phyloP scores from a whole-genome alignment of 2,888 invertebrate genomes.

The Phortica magna region DNA sequence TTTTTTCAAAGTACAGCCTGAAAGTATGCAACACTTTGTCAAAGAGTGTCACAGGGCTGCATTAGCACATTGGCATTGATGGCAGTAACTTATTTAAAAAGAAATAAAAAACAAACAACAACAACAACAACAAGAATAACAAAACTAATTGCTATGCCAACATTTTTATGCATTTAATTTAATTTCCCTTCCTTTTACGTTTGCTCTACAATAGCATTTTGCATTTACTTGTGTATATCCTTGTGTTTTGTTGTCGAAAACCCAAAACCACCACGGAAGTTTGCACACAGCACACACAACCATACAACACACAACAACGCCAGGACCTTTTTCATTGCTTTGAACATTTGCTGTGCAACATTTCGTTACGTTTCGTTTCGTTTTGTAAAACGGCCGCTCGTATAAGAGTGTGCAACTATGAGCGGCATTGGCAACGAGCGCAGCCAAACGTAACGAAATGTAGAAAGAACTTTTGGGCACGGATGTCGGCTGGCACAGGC shows the following conservation, averaged over 20 bases:
- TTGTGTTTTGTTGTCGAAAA: neutral
- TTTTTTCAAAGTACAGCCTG: neutral
- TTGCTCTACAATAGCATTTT: neutral
- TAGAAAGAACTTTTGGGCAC: slow-evolving; percentile 5
- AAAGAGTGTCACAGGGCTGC: neutral
- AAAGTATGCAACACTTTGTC: neutral
- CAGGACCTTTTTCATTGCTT: neutral
- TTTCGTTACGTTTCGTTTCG: slow-evolving; percentile 63
- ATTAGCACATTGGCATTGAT: no score
- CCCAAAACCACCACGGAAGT: slow-evolving; percentile 16
- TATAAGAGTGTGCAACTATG: neutral
- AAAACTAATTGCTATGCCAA: slow-evolving; percentile 15
- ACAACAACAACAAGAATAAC: neutral
- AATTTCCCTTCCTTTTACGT: neutral
- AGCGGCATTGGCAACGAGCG: neutral
- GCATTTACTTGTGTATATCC: neutral
- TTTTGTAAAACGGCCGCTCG: slow-evolving; percentile 34
- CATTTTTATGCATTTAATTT: slow-evolving; percentile 24
- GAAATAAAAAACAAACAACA: neutral
- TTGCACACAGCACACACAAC: neutral
- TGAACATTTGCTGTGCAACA: slow-evolving; percentile 27
- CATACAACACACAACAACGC: neutral
- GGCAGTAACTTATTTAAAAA: no score
- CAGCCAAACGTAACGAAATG: slow-evolving; percentile 17
- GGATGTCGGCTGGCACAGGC: no score